phyloP scores from a whole-genome alignment of 1,140 invertebrate genomes.

The Conus betulinus region DNA sequence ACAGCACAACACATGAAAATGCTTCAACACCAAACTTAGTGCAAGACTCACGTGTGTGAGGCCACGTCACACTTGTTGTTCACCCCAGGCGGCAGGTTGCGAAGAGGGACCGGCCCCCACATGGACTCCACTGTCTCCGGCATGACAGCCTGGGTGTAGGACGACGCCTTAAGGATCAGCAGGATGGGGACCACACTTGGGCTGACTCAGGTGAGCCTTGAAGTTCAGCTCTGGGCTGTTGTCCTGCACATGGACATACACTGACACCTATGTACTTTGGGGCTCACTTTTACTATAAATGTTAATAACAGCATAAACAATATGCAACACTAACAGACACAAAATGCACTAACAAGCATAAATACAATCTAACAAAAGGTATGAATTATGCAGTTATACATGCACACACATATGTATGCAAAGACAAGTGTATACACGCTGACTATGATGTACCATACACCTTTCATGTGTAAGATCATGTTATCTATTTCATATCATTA shows the following conservation, averaged over 20 bases:
- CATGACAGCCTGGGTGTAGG: conserved; percentile 66
- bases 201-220: conserved; percentile 17
- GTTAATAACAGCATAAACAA: too few species aligned
- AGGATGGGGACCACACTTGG: conserved; percentile 42
- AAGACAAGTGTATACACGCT: too few species aligned
- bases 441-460: too few species aligned
- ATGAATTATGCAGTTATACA: too few species aligned
- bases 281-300: background rate
- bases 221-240: conserved; percentile 28
- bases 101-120: conserved; percentile 71
- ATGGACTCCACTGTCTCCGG: conserved; percentile 68
- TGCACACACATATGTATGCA: too few species aligned
- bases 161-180: conserved; percentile 47
- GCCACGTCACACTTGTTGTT: conserved; percentile 70
- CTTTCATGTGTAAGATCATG: too few species aligned
- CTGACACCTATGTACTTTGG: background rate
- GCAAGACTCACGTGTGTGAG: conserved; percentile 65
- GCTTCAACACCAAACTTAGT: too few species aligned
- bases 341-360: too few species aligned
- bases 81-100: conserved; percentile 58
- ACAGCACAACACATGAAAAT: too few species aligned
- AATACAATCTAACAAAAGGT: too few species aligned
- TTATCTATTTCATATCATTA: too few species aligned
- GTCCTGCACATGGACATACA: background rate
- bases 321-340: too few species aligned